These are phyloP conservation scores for Zaprionus davidi DNA, from an alignment of 1,140 invertebrate species.

Conservation along the genomic window DNA sequence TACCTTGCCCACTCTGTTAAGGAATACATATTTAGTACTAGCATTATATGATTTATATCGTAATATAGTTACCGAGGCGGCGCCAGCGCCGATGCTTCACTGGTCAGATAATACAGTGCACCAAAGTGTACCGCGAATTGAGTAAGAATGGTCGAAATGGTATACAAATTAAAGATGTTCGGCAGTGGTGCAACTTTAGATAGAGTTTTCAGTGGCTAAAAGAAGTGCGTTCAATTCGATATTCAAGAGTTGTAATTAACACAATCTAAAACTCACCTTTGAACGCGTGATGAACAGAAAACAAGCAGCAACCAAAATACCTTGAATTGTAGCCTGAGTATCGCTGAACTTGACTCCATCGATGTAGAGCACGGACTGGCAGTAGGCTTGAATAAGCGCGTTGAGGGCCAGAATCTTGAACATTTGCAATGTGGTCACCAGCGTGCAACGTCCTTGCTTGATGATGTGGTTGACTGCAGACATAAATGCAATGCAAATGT, in stretches of 20 bases:
- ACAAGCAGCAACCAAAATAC: conserved; percentile 96
- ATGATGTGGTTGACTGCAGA: conserved; percentile 98
- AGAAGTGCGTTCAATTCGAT: conserved; percentile 49
- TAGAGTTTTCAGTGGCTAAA: conserved; percentile 95
- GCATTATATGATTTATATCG: too few relatives aligned
- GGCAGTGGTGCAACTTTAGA: conserved; percentile 97
- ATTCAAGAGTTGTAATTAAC: neutral
- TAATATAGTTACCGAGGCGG: conserved; percentile 87
- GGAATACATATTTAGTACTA: neutral
- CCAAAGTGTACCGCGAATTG: conserved; percentile 98
- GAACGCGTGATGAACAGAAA: conserved; percentile 99
- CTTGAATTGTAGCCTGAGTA: conserved; percentile 97
- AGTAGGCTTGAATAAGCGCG: conserved; percentile 98
- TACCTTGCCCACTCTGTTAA: conserved; percentile 86
- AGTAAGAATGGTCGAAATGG: conserved; percentile 95
- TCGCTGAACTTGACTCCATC: conserved; percentile 99
- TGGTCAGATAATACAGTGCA: conserved; percentile 95
- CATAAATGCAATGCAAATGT: conserved; percentile 51
- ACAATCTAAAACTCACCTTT: conserved; percentile 88
- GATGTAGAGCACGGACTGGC: conserved; percentile 98
- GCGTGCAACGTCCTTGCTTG: conserved; percentile 99
- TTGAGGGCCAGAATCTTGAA: conserved; percentile 99
- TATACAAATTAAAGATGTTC: conserved; percentile 99
- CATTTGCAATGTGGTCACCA: conserved; percentile 99
- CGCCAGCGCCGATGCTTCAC: conserved; percentile 89